Conservation (phyloP, 2,113 vertebrate genomes). For the Grus americana region DNA sequence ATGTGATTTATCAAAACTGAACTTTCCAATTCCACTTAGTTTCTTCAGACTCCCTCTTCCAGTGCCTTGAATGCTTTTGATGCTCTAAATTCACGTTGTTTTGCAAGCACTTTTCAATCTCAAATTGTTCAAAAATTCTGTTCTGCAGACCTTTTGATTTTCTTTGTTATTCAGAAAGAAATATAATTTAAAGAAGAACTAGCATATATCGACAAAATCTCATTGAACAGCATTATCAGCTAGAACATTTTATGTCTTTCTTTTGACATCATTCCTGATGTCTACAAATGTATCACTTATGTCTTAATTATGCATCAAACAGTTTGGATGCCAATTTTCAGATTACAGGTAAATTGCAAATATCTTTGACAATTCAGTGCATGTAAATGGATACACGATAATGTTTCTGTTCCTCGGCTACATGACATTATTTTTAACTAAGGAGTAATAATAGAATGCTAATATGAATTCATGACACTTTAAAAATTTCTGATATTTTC, state of each 20-base stretch:
- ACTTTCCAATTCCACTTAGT: neutral
- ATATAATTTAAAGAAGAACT: neutral
- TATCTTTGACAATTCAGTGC: neutral
- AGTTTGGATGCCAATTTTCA: neutral
- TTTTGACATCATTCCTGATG: neutral
- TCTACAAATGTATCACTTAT: neutral
- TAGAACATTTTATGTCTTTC: neutral
- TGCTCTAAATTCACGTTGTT: neutral
- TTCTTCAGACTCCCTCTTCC: neutral
- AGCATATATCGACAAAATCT: neutral
- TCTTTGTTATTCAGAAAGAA: neutral
- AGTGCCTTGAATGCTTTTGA: neutral
- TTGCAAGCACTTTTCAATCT: neutral
- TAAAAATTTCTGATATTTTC: neutral
- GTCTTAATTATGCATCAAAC: neutral
- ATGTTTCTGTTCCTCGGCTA: neutral
- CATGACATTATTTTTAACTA: neutral
- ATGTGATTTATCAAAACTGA: neutral
- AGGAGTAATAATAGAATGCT: neutral
- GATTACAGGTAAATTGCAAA: neutral
- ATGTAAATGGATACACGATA: neutral
- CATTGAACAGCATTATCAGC: neutral
- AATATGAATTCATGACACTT: neutral
- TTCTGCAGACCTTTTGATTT: neutral
- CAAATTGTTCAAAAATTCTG: neutral